A percentile compares a stretch with the other conserved stretches of the same genome.
These are phyloP conservation scores for Physocephala rufipes DNA, from an alignment of 2,888 invertebrate species.

Conservation along the genomic window DNA sequence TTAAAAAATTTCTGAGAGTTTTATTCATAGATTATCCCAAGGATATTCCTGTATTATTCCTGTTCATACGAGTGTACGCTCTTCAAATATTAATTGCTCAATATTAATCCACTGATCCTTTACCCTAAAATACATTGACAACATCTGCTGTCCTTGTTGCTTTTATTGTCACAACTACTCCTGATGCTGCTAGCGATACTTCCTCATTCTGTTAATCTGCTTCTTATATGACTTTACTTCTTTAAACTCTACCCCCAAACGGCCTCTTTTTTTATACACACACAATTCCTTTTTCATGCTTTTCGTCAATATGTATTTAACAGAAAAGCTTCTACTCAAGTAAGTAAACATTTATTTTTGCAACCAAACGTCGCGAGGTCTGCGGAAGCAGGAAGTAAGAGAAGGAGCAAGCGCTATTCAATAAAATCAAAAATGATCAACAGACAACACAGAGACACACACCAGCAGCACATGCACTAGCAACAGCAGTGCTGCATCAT, in stretches of 20 bases:
- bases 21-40: no score
- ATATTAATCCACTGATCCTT: slow-evolving; percentile 33
- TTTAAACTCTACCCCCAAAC: background rate
- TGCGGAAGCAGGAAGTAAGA: no score
- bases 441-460: no score
- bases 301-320: slow-evolving; percentile 30
- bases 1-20: no score
- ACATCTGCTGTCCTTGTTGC: slow-evolving; percentile 7
- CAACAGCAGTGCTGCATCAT: no score
- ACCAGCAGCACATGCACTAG: no score
- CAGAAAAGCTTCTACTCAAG: background rate
- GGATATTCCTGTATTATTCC: no score
- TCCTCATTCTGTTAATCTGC: background rate
- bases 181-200: no score
- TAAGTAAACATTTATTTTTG: slow-evolving; percentile 29
- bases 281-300: slow-evolving; percentile 27
- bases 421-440: slow-evolving; percentile 7
- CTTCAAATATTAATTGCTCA: no score
- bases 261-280: background rate
- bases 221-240: background rate
- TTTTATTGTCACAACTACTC: background rate
- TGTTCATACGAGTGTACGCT: no score
- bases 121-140: slow-evolving; percentile 26
- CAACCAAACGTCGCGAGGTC: background rate
- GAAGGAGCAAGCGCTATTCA: background rate